Evolutionary conservation across 1,140 invertebrate genomes (phyloP).

Genomic region (Acyrthosiphon pisum): DNA sequence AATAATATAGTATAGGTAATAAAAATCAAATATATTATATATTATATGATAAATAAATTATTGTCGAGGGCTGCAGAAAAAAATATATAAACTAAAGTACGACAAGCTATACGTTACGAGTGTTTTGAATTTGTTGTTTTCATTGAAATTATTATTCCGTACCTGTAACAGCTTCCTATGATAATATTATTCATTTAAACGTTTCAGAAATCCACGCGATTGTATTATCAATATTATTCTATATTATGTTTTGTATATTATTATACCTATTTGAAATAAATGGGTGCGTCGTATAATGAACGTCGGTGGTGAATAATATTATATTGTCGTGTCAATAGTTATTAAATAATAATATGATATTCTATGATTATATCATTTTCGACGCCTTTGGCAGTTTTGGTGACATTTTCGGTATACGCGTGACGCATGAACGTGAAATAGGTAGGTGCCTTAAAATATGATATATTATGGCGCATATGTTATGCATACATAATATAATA

Average conservation of each 20-base stretch:
- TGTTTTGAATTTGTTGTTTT: not conserved
- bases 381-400: not conserved
- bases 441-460: not conserved
- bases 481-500: not conserved
- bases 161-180: not conserved
- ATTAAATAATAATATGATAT: not conserved
- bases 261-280: not conserved
- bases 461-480: not conserved
- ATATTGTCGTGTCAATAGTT: not conserved
- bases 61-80: too few relatives aligned
- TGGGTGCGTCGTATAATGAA: not conserved
- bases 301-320: not conserved
- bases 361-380: not conserved
- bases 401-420: not conserved
- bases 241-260: not conserved
- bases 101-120: not conserved
- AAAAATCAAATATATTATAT: too few relatives aligned
- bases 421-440: not conserved
- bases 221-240: not conserved
- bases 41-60: too few relatives aligned
- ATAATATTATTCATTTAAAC: not conserved
- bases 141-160: not conserved
- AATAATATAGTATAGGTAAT: too few relatives aligned
- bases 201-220: not conserved
- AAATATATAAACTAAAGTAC: too few relatives aligned